Evolutionary conservation across 2,797 vertebrate species (phyloP).

Genomic region (Melanotaenia pygmaea): DNA sequence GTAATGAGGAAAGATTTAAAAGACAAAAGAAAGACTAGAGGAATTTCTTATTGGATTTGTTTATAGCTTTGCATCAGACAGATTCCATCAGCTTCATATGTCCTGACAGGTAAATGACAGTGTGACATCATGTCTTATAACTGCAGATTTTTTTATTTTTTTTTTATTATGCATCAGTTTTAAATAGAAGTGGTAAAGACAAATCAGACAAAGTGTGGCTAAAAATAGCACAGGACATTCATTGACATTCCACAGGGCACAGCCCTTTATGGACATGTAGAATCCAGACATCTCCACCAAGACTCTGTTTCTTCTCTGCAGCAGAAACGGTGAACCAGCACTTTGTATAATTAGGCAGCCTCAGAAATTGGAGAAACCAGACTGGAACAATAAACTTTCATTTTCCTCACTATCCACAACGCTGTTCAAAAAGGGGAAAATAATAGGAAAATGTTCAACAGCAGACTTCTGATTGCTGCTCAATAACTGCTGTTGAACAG

Average conservation of each 20-base stretch:
- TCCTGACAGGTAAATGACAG: conserved; percentile 44
- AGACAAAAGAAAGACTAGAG: conserved; percentile 19
- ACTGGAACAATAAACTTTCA: conserved; percentile 49
- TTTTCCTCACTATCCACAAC: conserved; percentile 33
- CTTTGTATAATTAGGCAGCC: conserved; percentile 64
- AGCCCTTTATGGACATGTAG: conserved; percentile 52
- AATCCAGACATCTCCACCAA: conserved; percentile 34
- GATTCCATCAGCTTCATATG: conserved; percentile 35
- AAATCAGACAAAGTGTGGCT: conserved; percentile 60
- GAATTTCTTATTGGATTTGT: conserved; percentile 18
- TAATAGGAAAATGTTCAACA: background rate
- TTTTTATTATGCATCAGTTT: conserved; percentile 7
- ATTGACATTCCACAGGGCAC: conserved; percentile 71
- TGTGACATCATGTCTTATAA: conserved; percentile 14
- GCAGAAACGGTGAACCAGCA: conserved; percentile 60
- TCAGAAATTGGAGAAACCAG: conserved; percentile 19
- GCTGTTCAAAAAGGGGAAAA: conserved; percentile 4
- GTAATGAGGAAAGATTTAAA: conserved; percentile 9
- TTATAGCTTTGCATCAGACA: conserved; percentile 13
- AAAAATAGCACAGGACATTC: conserved; percentile 70
- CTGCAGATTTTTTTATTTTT: conserved; percentile 3
- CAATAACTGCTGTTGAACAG: background rate
- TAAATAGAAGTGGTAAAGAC: conserved; percentile 47
- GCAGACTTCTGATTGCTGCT: conserved; percentile 18
- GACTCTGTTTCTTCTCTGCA: conserved; percentile 51